Base-by-base conservation (phyloP, 1,140 invertebrate species). In the Steinernema khuongi region DNA sequence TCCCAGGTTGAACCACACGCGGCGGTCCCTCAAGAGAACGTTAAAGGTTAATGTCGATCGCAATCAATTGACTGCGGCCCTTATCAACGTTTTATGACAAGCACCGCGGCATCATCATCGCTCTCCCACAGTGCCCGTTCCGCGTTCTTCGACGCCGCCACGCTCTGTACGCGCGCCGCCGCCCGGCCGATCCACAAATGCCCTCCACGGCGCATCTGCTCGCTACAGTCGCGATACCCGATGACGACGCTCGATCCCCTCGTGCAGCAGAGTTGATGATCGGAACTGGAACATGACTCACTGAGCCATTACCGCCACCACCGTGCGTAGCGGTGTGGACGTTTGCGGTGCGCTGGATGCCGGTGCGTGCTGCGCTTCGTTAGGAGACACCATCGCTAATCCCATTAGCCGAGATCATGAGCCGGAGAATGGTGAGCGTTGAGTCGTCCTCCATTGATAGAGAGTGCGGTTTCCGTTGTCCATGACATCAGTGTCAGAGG, bases 71-170 rank as follows among this genome's bases (percentile, higher is more conserved):
- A 11, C 26, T 26, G 50, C 50, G 11, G 11, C 22, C 22, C 50
- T 60, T 60, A 60, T 60, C 50, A 60, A n/a, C n/a, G n/a, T 26
- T 60, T 60, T 60, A 60, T 60, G 50, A 60, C 50, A 22, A 60
- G 7, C 50, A 14, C 4, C 22, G 50, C 2, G 50, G 50, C 50
- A 60, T 60, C 50, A 60, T 60, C 50, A n/a, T n/a, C 26, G 50
- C 50, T 60, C 26, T n/a, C n/a, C n/a, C n/a, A n/a, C n/a, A n/a
- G n/a, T 60, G 36, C 50, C 50, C 26, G 50, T 22, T 60, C 22
- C 19, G 14, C 19, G 7, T 60, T 60, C 50, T 60, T 26, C 50
- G 26, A 60, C 36, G 36, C 50, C 50, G 50, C 26, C 14, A 7
- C 26, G 50, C 19, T 11, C 14, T 22, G 11, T 60, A 14, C 7